Evolutionary conservation across 2,113 vertebrate genomes (phyloP), one percentile per base, ranked within the genome.

Genomic region (Romanogobio albipinnatus): DNA sequence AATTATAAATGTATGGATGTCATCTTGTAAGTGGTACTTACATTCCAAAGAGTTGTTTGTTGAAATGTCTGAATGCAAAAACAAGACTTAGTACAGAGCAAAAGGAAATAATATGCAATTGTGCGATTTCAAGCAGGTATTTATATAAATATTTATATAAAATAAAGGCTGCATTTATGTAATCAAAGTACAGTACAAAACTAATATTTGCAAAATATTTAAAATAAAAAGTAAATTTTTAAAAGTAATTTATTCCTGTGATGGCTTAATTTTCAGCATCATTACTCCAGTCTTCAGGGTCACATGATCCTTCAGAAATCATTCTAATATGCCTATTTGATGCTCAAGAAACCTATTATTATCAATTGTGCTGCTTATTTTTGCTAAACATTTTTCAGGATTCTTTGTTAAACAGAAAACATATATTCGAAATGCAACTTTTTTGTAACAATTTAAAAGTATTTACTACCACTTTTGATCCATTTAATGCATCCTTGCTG

Each of bases 1-100:
- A 36, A 17, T 5, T 70, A 17, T 39, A 39, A 10, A 70, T 22
- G 17, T 10, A 22, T n/a, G 51, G 1, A 45, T 29, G 59, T 17
- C 17, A 51, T 39, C 39, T 39, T 39, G 6, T 39, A 39, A 87
- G 3, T 61, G 91, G 94, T 95, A 98, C 98, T 61, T 95, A 99
- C 98, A 94, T 86, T 98, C 98, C 90, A 95, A 77, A 13, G 97
- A 94, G 91, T 96, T 93, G 92, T 94, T 96, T 92, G 92, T 95
- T 90, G 95, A 95, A 90, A 84, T 95, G 94, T 95, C 98, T 99
- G 94, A 75, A 95, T 96, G 90, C 88, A 64, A 88, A 94, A 56
- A 64, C 1, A 88, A 56, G 2, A 85, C 9, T 3, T 14, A 79
- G 33, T 62, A 51, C 9, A 49, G 6, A 66, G 24, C 8, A 45